Evolutionary conservation across 2,888 invertebrate genomes (phyloP).

Genomic region (Dryomyza anilis): DNA sequence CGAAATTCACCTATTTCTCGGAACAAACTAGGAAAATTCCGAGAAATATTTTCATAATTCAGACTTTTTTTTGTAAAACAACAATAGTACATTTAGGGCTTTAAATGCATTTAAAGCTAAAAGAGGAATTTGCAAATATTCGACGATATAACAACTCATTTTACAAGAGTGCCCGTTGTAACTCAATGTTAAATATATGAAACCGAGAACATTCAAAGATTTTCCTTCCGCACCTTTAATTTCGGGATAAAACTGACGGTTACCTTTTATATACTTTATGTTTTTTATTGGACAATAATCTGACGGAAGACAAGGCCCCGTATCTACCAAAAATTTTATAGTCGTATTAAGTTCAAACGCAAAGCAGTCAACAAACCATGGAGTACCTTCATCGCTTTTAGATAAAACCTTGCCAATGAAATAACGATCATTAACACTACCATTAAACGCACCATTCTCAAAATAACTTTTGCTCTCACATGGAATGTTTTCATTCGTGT

Average conservation of each 20-base stretch:
- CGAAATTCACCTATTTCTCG: constrained; percentile 19
- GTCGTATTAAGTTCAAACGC: not conserved
- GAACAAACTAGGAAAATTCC: constrained; percentile 22
- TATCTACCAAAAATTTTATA: not conserved
- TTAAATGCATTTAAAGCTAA: no score
- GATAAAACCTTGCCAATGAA: not conserved
- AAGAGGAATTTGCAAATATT: not conserved
- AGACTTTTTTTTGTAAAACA: not conserved
- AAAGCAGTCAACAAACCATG: no score
- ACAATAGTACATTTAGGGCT: not conserved
- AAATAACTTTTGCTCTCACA: no score
- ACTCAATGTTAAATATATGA: not conserved
- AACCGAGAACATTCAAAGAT: no score
- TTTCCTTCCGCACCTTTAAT: not conserved
- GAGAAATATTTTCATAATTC: not conserved
- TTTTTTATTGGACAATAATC: not conserved
- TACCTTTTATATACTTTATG: not conserved
- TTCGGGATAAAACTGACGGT: not conserved
- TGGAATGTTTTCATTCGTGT: no score
- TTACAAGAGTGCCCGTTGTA: not conserved
- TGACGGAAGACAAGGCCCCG: not conserved
- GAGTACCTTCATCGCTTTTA: not conserved
- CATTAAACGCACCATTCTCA: no score
- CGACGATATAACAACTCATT: no score
- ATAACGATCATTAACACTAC: not conserved